Evolutionary conservation across 2,113 vertebrate species (phyloP).

Genomic region (Cheilinus undulatus): DNA sequence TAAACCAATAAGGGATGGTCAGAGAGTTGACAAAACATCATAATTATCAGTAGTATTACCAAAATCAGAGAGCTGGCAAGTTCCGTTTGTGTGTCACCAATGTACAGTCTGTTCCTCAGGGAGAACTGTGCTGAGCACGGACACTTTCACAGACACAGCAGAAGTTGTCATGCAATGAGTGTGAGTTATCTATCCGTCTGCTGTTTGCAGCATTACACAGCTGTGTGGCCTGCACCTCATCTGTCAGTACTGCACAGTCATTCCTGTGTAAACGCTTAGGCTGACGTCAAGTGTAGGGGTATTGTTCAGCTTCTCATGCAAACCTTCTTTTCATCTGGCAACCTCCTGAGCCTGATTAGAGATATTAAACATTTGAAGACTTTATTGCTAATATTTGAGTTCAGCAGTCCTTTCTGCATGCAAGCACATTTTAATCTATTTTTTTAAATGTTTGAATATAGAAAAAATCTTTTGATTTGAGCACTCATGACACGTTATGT

Average conservation of each 20-base stretch:
- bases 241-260: slow-evolving; percentile 25
- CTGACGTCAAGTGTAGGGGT: slow-evolving; percentile 20
- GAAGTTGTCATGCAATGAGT: slow-evolving; percentile 2
- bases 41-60: slow-evolving; percentile 27
- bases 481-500: too few relatives aligned
- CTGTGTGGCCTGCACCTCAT: slow-evolving; percentile 38
- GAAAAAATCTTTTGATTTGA: too few relatives aligned
- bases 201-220: slow-evolving; percentile 29
- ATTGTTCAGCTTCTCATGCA: not conserved
- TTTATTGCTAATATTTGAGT: too few relatives aligned
- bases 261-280: slow-evolving; percentile 7
- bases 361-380: too few relatives aligned
- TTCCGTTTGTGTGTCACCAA: slow-evolving; percentile 43
- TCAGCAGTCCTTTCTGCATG: too few relatives aligned
- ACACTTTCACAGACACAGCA: not conserved
- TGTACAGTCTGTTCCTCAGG: slow-evolving; percentile 13
- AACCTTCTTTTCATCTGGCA: not conserved
- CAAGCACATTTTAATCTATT: too few relatives aligned
- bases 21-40: slow-evolving; percentile 3
- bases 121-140: slow-evolving; percentile 34
- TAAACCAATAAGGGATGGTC: slow-evolving; percentile 4
- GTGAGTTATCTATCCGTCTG: slow-evolving; percentile 30
- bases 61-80: slow-evolving; percentile 27
- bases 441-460: too few relatives aligned
- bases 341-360: not conserved